phyloP scores from a whole-genome alignment of 1,140 invertebrate species.

The Heliconius eleuchia region DNA sequence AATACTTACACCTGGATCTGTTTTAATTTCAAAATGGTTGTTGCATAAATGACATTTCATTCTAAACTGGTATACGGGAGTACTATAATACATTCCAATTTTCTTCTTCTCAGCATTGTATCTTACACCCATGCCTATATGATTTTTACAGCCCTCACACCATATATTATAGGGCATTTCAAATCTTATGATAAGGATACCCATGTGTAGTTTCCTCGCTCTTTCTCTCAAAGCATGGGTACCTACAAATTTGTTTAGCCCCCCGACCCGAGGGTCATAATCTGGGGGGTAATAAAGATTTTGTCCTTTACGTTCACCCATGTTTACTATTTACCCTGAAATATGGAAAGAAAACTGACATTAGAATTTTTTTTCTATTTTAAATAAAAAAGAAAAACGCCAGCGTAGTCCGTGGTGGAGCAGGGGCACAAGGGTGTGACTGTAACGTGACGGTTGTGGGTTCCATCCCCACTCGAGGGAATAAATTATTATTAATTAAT shows the following conservation, averaged over 20 bases:
- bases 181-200: conserved; percentile 99
- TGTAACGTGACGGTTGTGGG: no score
- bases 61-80: conserved; percentile 98
- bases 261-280: conserved; percentile 96
- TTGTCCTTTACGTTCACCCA: conserved; percentile 99
- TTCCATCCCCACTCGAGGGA: no score
- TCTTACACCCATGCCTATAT: conserved; percentile 99
- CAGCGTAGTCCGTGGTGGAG: no score
- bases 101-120: conserved; percentile 99
- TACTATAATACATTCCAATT: conserved; percentile 99
- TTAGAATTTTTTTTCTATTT: neutral
- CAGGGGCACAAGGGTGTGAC: no score
- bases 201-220: conserved; percentile 95
- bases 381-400: neutral
- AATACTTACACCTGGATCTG: conserved; percentile 94
- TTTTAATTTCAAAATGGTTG: conserved; percentile 99
- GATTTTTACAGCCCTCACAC: conserved; percentile 96
- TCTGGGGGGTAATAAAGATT: conserved; percentile 99
- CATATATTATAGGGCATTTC: conserved; percentile 99
- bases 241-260: conserved; percentile 96
- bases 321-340: conserved; percentile 67
- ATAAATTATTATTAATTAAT: no score
- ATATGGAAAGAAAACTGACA: neutral
- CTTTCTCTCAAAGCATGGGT: conserved; percentile 98
- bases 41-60: conserved; percentile 99